Evolutionary conservation across 2,888 invertebrate species (phyloP).

Genomic region (Acronicta leporina): DNA sequence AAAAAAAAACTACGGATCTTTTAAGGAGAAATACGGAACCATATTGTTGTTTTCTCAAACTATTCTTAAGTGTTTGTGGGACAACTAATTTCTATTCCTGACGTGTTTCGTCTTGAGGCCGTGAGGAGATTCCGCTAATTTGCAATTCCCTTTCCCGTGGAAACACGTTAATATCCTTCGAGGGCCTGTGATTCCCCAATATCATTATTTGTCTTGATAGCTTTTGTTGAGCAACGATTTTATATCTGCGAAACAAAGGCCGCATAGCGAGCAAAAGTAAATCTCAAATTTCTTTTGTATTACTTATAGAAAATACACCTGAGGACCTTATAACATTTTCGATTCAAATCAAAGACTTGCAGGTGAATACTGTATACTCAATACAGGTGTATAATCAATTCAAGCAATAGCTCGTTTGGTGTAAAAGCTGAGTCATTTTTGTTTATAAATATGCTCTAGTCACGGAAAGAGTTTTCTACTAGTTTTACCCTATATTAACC

Average conservation of each 20-base stretch:
- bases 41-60: conserved; percentile 13
- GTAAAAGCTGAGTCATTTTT: too few species aligned
- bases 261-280: background rate
- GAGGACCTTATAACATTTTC: too few species aligned
- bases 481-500: too few species aligned
- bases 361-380: too few species aligned
- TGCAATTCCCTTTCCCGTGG: conserved; percentile 70
- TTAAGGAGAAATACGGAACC: background rate
- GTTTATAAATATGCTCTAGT: too few species aligned
- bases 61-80: conserved; percentile 32
- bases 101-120: conserved; percentile 58
- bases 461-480: too few species aligned
- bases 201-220: conserved; percentile 70
- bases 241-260: conserved; percentile 27
- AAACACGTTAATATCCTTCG: conserved; percentile 75
- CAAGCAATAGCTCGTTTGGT: too few species aligned
- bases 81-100: conserved; percentile 61
- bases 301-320: background rate
- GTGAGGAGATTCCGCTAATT: conserved; percentile 64
- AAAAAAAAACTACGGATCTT: too few species aligned
- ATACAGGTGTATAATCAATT: too few species aligned
- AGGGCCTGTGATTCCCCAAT: conserved; percentile 68
- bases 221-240: conserved; percentile 60
- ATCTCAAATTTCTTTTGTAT: conserved; percentile 1
- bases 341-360: too few species aligned